Conservation (phyloP, 1,140 invertebrate genomes). For the Nymphalis io region DNA sequence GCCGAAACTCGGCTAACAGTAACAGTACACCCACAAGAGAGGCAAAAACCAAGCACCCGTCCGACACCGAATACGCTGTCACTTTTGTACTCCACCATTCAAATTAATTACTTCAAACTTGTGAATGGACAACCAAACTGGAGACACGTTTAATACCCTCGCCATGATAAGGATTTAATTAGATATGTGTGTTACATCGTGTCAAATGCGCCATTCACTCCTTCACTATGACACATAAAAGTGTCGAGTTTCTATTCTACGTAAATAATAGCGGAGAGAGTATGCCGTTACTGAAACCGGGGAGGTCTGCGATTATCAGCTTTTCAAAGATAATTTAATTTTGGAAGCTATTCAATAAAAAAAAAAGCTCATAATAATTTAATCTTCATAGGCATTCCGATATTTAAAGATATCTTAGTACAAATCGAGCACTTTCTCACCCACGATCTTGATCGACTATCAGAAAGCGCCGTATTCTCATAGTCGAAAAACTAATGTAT, state of each 20-base stretch:
- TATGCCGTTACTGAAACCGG: constrained; percentile 37
- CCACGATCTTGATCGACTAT: constrained; percentile 63
- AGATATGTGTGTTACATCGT: constrained; percentile 50
- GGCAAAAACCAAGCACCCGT: constrained; percentile 67
- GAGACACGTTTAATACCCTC: constrained; percentile 44
- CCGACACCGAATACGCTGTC: constrained; percentile 57
- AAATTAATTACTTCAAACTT: constrained; percentile 70
- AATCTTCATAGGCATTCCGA: neutral
- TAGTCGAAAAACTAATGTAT: constrained; percentile 75
- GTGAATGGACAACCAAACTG: constrained; percentile 60
- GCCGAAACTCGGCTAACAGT: constrained; percentile 76
- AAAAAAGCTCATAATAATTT: neutral
- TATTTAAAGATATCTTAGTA: constrained; percentile 16
- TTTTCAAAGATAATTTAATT: neutral
- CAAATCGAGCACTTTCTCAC: constrained; percentile 65
- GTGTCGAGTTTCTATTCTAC: constrained; percentile 19
- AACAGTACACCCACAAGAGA: constrained; percentile 64
- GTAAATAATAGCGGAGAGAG: constrained; percentile 20
- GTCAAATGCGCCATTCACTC: constrained; percentile 40
- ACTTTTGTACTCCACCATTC: constrained; percentile 67
- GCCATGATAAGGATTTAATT: constrained; percentile 65
- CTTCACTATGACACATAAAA: constrained; percentile 34
- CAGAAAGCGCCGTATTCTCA: constrained; percentile 67
- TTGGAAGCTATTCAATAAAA: neutral
- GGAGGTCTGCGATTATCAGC: constrained; percentile 1